These are phyloP conservation scores for Heteronetta atricapilla DNA, from an alignment of 2,113 vertebrate species.

Conservation along the genomic window DNA sequence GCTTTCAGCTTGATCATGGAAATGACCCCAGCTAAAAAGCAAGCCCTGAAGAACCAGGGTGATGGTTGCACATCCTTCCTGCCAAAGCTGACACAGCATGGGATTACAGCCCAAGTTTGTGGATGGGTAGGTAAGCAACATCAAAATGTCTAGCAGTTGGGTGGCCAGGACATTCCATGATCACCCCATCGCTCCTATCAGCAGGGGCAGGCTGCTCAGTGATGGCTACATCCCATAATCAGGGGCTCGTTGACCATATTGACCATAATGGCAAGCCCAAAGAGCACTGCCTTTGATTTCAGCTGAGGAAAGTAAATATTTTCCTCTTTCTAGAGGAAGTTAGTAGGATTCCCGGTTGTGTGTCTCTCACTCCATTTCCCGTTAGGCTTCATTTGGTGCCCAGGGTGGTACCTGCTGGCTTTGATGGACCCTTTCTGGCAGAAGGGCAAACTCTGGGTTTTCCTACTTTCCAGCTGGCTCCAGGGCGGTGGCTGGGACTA, in stretches of 20 bases:
- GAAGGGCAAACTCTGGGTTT: neutral
- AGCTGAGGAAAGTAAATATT: neutral
- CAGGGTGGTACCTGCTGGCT: neutral
- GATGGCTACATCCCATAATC: accelerated
- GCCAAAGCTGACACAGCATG: neutral
- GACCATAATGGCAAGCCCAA: neutral
- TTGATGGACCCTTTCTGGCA: neutral
- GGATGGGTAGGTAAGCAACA: neutral
- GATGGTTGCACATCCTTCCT: neutral
- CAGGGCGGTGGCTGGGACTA: neutral
- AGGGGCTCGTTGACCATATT: neutral
- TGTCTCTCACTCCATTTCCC: neutral
- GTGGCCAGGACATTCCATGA: neutral
- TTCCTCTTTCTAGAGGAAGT: neutral
- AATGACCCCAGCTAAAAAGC: neutral
- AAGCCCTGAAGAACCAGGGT: neutral
- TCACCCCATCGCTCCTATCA: neutral
- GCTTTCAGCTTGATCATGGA: neutral
- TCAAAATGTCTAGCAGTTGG: neutral
- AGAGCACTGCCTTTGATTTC: neutral
- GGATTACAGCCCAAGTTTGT: neutral
- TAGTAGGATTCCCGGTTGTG: neutral
- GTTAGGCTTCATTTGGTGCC: neutral
- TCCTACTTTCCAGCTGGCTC: neutral
- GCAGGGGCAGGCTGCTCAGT: neutral